Percentiles rank a stretch among this genome's conserved stretches.
These are phyloP conservation scores for Drosophila yakuba DNA, from an alignment of 1,140 invertebrate genomes.

Conservation along the genomic window DNA sequence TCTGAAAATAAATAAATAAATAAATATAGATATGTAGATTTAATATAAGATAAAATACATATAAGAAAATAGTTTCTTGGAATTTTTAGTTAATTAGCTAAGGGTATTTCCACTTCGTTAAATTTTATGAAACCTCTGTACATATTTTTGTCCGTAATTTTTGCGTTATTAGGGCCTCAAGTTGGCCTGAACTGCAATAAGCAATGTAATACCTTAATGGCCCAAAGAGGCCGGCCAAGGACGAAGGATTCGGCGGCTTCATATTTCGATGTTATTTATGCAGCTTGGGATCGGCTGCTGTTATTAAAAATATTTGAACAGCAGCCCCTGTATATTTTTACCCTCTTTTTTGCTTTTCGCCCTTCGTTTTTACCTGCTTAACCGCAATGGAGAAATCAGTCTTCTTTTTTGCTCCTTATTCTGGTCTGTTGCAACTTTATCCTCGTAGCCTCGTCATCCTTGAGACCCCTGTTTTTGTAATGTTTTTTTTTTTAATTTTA, in stretches of 20 bases:
- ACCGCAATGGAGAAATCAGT: slow-evolving; percentile 26
- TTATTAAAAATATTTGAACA: slow-evolving; percentile 77
- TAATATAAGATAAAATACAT: too few species aligned
- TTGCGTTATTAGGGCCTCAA: slow-evolving; percentile 1
- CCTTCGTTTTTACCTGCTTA: slow-evolving; percentile 32
- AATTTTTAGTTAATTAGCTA: background rate
- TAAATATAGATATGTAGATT: too few species aligned
- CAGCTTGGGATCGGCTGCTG: slow-evolving; percentile 39
- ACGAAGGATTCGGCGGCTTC: slow-evolving; percentile 45
- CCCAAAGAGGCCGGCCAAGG: slow-evolving; percentile 34
- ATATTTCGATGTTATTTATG: slow-evolving; percentile 75
- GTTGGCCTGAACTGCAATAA: slow-evolving; percentile 16
- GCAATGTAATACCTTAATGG: slow-evolving; percentile 45
- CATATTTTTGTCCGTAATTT: background rate
- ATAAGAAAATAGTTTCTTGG: too few species aligned
- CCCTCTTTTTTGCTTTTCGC: background rate
- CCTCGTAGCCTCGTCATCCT: slow-evolving; percentile 43
- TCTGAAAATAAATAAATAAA: too few species aligned
- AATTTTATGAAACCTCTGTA: background rate
- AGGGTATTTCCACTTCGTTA: background rate
- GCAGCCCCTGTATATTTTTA: slow-evolving; percentile 36
- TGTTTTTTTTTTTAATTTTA: slow-evolving; percentile 55
- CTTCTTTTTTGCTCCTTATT: slow-evolving; percentile 17
- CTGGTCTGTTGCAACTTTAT: slow-evolving; percentile 47
- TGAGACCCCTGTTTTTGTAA: slow-evolving; percentile 27